phyloP scores from a whole-genome alignment of 2,888 invertebrate genomes.

The Rhagonycha fulva region DNA sequence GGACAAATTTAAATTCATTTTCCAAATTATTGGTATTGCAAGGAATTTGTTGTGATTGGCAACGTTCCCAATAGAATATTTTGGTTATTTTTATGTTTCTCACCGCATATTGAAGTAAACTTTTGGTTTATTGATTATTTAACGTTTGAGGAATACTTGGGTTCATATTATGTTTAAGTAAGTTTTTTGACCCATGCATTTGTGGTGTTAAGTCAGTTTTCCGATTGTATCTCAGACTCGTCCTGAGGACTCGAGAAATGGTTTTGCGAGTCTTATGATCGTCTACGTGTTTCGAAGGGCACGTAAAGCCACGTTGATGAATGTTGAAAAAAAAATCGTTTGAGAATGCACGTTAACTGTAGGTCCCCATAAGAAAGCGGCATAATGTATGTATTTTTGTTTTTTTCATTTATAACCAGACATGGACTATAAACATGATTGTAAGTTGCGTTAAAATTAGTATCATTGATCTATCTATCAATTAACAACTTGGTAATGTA shows the following conservation, averaged over 20 bases:
- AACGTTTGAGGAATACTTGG: background rate
- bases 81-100: conserved; percentile 1
- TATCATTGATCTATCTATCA: background rate
- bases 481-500: background rate
- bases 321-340: no score
- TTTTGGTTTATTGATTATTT: background rate
- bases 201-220: background rate
- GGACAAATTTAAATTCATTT: conserved; percentile 11
- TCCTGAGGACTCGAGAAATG: no score
- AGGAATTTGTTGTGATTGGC: conserved; percentile 20
- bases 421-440: background rate
- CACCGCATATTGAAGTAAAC: background rate
- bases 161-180: background rate
- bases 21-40: conserved; percentile 8
- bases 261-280: no score
- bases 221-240: no score
- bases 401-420: background rate
- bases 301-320: no score
- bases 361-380: no score
- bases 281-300: no score
- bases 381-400: background rate
- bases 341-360: no score
- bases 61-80: conserved; percentile 6
- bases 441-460: background rate
- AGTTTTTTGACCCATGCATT: background rate